Conservation (phyloP, 2,888 invertebrate species). For the Tetropium fuscum region DNA sequence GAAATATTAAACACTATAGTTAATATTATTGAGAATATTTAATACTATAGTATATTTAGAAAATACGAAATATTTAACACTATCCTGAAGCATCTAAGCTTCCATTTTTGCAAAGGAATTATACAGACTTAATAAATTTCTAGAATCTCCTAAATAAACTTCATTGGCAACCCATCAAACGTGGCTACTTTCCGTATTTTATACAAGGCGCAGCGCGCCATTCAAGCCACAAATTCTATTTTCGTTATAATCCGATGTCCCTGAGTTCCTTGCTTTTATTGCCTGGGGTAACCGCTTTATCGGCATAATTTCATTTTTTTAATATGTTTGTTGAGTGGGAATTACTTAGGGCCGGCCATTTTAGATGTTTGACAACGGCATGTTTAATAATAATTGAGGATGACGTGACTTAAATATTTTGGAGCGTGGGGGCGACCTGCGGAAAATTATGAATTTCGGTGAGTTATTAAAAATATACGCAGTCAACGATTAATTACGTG, state of each 20-base stretch:
- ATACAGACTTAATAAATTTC: too few species aligned
- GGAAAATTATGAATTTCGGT: not conserved
- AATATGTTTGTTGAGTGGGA: conserved; percentile 23
- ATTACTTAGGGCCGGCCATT: conserved; percentile 18
- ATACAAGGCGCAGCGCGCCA: too few species aligned
- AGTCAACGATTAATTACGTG: not conserved
- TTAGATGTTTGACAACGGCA: conserved; percentile 12
- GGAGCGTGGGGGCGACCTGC: not conserved
- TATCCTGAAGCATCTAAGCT: too few species aligned
- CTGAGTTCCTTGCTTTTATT: not conserved
- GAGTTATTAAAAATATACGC: not conserved
- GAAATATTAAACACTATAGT: too few species aligned
- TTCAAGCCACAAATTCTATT: not conserved
- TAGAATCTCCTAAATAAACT: too few species aligned
- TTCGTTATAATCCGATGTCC: not conserved
- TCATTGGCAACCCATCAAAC: too few species aligned
- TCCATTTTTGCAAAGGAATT: too few species aligned
- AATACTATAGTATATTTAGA: too few species aligned
- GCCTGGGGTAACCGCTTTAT: conserved; percentile 3
- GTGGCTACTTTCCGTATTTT: too few species aligned
- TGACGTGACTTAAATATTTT: not conserved
- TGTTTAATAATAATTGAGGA: conserved; percentile 6
- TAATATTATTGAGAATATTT: too few species aligned
- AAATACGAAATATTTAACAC: too few species aligned
- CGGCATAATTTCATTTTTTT: conserved; percentile 15